Evolutionary conservation across 2,113 vertebrate genomes (phyloP).

Genomic region (Nestor notabilis): DNA sequence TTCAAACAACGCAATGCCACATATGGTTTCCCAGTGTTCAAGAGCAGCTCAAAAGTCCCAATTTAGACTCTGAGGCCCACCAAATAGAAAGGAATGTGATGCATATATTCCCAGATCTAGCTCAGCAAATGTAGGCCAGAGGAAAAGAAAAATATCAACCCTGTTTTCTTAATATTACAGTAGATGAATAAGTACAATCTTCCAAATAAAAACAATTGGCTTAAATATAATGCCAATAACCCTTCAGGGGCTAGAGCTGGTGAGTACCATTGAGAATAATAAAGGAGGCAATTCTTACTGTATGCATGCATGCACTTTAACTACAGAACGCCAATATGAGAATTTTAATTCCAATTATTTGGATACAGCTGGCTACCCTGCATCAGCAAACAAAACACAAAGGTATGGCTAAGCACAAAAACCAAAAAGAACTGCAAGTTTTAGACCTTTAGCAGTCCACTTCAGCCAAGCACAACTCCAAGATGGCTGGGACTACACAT

Average conservation of each 20-base stretch:
- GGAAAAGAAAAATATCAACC: background rate
- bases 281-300: background rate
- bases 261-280: background rate
- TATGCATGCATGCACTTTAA: background rate
- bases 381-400: background rate
- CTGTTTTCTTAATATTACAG: background rate
- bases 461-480: background rate
- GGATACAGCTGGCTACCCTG: background rate
- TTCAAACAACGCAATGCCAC: background rate
- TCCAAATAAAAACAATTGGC: constrained; percentile 18
- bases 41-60: constrained; percentile 18
- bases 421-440: background rate
- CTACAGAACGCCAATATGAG: background rate
- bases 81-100: constrained; percentile 34
- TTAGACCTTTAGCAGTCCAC: background rate
- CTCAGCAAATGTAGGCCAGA: background rate
- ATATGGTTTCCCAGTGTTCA: constrained; percentile 39
- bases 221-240: constrained; percentile 7
- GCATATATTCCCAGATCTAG: constrained; percentile 43
- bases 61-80: constrained; percentile 49
- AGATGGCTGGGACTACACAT: rapidly evolving
- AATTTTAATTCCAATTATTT: background rate
- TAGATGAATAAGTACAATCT: background rate
- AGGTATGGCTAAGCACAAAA: background rate
- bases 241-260: background rate